Evolutionary conservation across 1,140 invertebrate genomes (phyloP), one percentile per base, ranked within the genome.

Genomic region (Ceratina calcarata): DNA sequence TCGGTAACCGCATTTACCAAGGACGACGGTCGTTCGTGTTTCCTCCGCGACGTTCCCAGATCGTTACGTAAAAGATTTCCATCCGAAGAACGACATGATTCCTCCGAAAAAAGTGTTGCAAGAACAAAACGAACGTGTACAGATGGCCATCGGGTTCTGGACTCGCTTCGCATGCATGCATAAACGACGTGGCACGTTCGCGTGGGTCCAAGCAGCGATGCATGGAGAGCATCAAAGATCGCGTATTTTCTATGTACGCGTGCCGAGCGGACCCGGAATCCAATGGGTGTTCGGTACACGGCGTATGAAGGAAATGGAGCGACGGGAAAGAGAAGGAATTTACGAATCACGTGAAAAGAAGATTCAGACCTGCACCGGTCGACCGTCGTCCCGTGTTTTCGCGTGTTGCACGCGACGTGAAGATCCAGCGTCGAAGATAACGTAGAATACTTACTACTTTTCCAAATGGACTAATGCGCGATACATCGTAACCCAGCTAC

Each of bases 371-470:
- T 45, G 27, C 24, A 73, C 1, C 32, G 57, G 69, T 61, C 69
- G 37, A 61, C 27, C 32, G 55, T 18, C 32, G 55, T 18, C 15
- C 15, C 37, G 18, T 13, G 53, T 3, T 68, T 61, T 61, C 45
- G 65, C 74, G 74, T 61, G 74, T 8, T 0, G 53, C 74, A 68
- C 74, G 73, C 64, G 53, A 66, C 51, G 20, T 10, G 65, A n/a
- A 62, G 24, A 62, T 72, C 15, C 22, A 22, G 15, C 4, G 16
- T 3, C 7, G 45, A 51, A n/a, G 64, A 75, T 66, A 67, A 75
- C 61, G 24, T 3, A 60, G n/a, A 18, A 15, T 20, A 45, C 37
- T 20, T 27, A 27, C 12, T 49, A 66, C 55, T 75, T 66, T 57
- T 66, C 49, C 27, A 27, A 24, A 15, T 7, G 24, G 27, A 49